These are phyloP conservation scores for Argynnis bischoffii DNA, from an alignment of 2,888 invertebrate species.

Conservation along the genomic window DNA sequence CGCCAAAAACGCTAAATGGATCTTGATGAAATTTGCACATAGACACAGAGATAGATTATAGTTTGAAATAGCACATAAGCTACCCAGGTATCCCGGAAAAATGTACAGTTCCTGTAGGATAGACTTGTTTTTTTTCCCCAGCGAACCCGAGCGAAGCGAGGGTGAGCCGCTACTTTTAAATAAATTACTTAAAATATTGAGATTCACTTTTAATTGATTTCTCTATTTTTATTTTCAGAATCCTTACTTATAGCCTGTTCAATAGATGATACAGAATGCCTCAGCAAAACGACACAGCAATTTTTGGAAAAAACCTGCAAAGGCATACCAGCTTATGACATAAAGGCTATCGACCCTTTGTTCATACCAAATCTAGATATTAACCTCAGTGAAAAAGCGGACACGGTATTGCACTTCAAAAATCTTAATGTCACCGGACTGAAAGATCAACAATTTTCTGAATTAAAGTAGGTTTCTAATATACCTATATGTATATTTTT, in stretches of 20 bases:
- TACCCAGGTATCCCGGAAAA: too few relatives aligned
- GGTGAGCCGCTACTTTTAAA: too few relatives aligned
- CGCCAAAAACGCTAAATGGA: too few relatives aligned
- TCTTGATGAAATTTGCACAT: too few relatives aligned
- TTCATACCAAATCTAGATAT: constrained; percentile 51
- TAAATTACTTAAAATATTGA: too few relatives aligned
- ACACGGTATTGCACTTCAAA: constrained; percentile 51
- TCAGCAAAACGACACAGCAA: constrained; percentile 58
- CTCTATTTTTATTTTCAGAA: constrained; percentile 34
- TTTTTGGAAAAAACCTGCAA: constrained; percentile 60
- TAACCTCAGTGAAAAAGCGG: constrained; percentile 46
- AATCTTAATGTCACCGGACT: constrained; percentile 63
- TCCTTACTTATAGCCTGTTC: constrained; percentile 53
- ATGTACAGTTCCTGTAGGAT: too few relatives aligned
- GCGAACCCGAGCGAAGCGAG: too few relatives aligned
- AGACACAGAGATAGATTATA: too few relatives aligned
- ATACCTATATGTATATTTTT: neutral
- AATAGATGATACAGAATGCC: constrained; percentile 59
- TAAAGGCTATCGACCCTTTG: constrained; percentile 61
- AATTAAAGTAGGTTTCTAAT: constrained; percentile 58
- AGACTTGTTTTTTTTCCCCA: too few relatives aligned
- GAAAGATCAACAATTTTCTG: constrained; percentile 57
- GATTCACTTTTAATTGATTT: too few relatives aligned
- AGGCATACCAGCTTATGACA: constrained; percentile 55
- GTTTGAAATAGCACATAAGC: too few relatives aligned